These are phyloP conservation scores for Pinna nobilis DNA, from an alignment of 1,140 invertebrate genomes.

Conservation along the genomic window DNA sequence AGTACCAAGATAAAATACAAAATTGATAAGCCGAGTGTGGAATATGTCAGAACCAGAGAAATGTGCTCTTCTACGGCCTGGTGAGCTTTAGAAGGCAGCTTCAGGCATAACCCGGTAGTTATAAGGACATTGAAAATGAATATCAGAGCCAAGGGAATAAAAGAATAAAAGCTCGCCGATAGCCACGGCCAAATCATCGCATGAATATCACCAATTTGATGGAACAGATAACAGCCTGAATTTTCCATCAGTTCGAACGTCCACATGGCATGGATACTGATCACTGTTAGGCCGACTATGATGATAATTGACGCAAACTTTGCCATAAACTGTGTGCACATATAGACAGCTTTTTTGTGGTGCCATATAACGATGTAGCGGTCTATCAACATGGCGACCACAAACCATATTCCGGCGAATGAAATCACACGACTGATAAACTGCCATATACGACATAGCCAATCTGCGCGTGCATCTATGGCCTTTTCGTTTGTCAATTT, in stretches of 20 bases:
- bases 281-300: conserved; percentile 62
- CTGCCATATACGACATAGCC: conserved; percentile 68
- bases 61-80: conserved; percentile 41
- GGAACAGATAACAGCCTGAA: conserved; percentile 56
- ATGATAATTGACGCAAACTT: conserved; percentile 62
- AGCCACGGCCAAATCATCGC: conserved; percentile 69
- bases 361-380: conserved; percentile 65
- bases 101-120: conserved; percentile 56
- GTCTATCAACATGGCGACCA: conserved; percentile 67
- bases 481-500: conserved; percentile 48
- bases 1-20: conserved; percentile 62
- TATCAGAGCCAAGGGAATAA: conserved; percentile 62
- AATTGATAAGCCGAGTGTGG: conserved; percentile 57
- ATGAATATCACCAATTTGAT: conserved; percentile 58
- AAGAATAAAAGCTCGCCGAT: conserved; percentile 63
- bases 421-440: conserved; percentile 64
- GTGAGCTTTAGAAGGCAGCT: conserved; percentile 46
- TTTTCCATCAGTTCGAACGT: conserved; percentile 60
- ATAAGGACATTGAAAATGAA: conserved; percentile 59
- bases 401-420: conserved; percentile 67
- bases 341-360: conserved; percentile 45
- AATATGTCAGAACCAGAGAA: conserved; percentile 48
- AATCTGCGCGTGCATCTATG: conserved; percentile 49
- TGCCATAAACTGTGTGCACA: conserved; percentile 67
- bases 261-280: conserved; percentile 71